A percentile compares a stretch with the other conserved stretches of the same genome.
These are phyloP conservation scores for Camarhynchus parvulus DNA, from an alignment of 2,113 vertebrate species.

Conservation along the genomic window DNA sequence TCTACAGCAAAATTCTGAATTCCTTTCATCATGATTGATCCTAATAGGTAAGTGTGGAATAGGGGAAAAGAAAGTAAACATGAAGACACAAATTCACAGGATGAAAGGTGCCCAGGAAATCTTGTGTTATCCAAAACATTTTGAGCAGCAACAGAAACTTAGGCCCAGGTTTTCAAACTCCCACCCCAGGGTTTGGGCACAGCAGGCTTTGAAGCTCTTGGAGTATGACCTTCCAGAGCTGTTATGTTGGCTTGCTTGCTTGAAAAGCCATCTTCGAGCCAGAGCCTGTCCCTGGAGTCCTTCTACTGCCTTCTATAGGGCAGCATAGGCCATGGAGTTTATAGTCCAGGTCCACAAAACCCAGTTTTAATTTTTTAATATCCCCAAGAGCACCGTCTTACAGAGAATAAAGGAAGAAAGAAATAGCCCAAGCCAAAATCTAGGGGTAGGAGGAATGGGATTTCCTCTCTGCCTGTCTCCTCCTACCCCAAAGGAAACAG, in stretches of 20 bases:
- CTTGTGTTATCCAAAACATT: not conserved
- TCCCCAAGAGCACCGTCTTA: not conserved
- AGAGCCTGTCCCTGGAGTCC: not conserved
- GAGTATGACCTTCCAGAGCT: not conserved
- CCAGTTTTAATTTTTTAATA: slow-evolving; percentile 30
- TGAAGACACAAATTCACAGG: accelerated
- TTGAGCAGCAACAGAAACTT: not conserved
- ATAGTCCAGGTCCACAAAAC: slow-evolving; percentile 10
- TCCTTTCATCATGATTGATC: not conserved
- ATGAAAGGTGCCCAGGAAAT: not conserved
- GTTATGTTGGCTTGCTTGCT: not conserved
- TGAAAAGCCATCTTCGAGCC: not conserved
- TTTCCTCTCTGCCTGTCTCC: slow-evolving; percentile 33
- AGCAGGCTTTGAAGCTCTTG: slow-evolving; percentile 1
- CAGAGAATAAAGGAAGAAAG: not conserved
- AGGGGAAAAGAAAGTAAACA: not conserved
- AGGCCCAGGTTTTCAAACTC: not conserved
- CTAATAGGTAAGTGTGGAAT: not conserved
- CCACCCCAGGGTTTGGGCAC: not conserved
- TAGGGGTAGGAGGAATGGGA: not conserved
- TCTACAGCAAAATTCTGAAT: not conserved
- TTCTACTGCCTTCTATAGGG: not conserved
- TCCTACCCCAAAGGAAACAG: slow-evolving; percentile 23
- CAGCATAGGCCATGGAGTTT: not conserved
- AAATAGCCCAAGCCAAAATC: not conserved